Base-by-base conservation (phyloP, 2,113 vertebrate genomes). In the Elaphurus davidianus region DNA sequence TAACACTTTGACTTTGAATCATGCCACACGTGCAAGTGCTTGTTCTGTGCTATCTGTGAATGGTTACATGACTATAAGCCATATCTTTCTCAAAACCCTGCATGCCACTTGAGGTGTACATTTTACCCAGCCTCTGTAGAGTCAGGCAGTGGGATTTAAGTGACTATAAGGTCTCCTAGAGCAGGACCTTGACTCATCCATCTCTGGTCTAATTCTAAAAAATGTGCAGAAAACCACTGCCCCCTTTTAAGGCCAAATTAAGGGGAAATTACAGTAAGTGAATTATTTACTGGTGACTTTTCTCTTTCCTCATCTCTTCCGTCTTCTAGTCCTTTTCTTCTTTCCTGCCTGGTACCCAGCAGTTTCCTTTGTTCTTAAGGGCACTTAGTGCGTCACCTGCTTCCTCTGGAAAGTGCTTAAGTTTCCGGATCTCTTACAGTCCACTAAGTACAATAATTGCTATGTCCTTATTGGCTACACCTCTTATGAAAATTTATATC, bases 111-210 rank as follows among this genome's bases (percentile, higher is more conserved):
- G n/a, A 67, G 8, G 17, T 45, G 19, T 0, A 27, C 25, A 23
- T 55, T 78, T 74, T 59, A 52, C 54, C n/a, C 59, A 7, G 45
- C 7, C 17, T 33, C 21, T n/a, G 27, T 8, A 52, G 83, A 64
- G 45, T 25, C 50, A 50, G 59, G 25, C 5, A 11, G 6, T 36
- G 2, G 14, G 25, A 23, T 28, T 13, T 21, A 74, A 52, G 14
- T 9, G 16, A 43, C 19, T 12, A 1, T 2, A n/a, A n/a, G 8
- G 4, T 6, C 25, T 74, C 1, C 14, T 64, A 40, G 16, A n/a
- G 11, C 17, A 71, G 14, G n/a, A 50, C 3, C 3, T 94, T 33
- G 17, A 21, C 3, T 89, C 1, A 0, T n/a, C 19, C 1, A 0
- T n/a, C 19, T 87, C 62, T 76, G 36, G 36, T 36, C 28, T 36